Conservation (phyloP, 2,888 invertebrate genomes). For the Nomada ferruginata region DNA sequence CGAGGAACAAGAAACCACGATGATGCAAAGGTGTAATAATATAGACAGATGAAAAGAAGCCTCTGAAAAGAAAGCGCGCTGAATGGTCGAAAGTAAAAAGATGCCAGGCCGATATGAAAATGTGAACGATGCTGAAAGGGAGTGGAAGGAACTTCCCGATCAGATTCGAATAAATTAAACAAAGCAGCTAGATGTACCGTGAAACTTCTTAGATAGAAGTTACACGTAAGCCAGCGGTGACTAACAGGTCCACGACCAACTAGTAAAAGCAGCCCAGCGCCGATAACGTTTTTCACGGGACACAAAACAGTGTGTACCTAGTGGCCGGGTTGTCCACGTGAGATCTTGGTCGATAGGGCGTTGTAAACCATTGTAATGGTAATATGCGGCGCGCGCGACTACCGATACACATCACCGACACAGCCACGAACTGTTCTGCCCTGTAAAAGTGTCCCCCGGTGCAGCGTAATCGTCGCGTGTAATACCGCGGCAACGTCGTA, state of each 20-base stretch:
- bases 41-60: background rate
- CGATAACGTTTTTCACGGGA: conserved; percentile 39
- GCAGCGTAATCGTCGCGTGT: conserved; percentile 48
- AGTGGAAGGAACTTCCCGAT: conserved; percentile 13
- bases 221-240: conserved; percentile 10
- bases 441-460: conserved; percentile 42
- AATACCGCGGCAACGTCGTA: conserved; percentile 7
- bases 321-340: conserved; percentile 61
- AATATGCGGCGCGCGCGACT: conserved; percentile 70
- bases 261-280: conserved; percentile 5
- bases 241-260: conserved; percentile 14
- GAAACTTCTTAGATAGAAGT: conserved; percentile 24
- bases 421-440: conserved; percentile 42
- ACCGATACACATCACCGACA: conserved; percentile 61
- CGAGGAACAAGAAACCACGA: no score
- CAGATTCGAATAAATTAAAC: conserved; percentile 24
- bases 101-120: conserved; percentile 18
- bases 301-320: conserved; percentile 45
- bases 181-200: conserved; percentile 1
- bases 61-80: background rate
- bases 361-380: conserved; percentile 82
- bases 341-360: conserved; percentile 77
- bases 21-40: background rate
- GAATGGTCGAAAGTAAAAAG: background rate
- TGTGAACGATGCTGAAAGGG: conserved; percentile 8